Percentiles rank a stretch among this genome's conserved stretches.
These are phyloP conservation scores for Macaria notata DNA, from an alignment of 2,888 invertebrate genomes.

Conservation along the genomic window DNA sequence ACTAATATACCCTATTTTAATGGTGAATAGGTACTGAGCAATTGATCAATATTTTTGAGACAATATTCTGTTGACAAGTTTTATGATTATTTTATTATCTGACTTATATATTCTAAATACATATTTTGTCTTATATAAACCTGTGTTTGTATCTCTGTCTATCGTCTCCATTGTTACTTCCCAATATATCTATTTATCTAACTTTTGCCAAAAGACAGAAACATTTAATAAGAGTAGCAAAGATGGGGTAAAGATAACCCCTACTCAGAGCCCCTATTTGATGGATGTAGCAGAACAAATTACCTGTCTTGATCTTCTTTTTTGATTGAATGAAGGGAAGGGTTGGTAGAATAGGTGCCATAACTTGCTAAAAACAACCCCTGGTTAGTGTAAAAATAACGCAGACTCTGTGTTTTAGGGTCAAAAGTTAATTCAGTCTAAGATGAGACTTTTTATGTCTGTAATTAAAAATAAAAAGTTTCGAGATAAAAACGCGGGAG, in stretches of 20 bases:
- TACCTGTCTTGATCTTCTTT: conserved; percentile 35
- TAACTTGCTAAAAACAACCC: conserved; percentile 21
- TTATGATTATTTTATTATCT: too few relatives aligned
- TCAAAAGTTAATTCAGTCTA: conserved; percentile 18
- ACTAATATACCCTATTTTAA: too few relatives aligned
- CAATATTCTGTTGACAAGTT: too few relatives aligned
- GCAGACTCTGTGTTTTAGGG: conserved; percentile 3
- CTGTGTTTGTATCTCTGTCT: too few relatives aligned
- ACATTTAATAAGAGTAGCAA: conserved; percentile 22
- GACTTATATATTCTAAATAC: too few relatives aligned
- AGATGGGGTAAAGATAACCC: conserved; percentile 23
- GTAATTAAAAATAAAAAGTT: conserved; percentile 13
- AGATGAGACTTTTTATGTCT: conserved; percentile 14
- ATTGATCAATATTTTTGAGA: too few relatives aligned
- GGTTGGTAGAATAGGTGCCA: conserved; percentile 33
- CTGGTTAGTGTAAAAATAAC: conserved; percentile 23
- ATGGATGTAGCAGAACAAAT: conserved; percentile 39
- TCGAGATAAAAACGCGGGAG: conserved; percentile 3
- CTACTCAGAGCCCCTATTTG: conserved; percentile 21
- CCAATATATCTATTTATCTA: too few relatives aligned
- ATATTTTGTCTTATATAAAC: too few relatives aligned
- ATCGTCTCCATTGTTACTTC: too few relatives aligned
- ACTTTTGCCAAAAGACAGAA: conserved; percentile 4
- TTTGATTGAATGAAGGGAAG: conserved; percentile 36
- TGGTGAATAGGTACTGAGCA: too few relatives aligned